Percentiles rank a stretch among this genome's conserved stretches.
Evolutionary conservation across 2,888 invertebrate genomes (phyloP).

Genomic region (Tortricodes alternella): DNA sequence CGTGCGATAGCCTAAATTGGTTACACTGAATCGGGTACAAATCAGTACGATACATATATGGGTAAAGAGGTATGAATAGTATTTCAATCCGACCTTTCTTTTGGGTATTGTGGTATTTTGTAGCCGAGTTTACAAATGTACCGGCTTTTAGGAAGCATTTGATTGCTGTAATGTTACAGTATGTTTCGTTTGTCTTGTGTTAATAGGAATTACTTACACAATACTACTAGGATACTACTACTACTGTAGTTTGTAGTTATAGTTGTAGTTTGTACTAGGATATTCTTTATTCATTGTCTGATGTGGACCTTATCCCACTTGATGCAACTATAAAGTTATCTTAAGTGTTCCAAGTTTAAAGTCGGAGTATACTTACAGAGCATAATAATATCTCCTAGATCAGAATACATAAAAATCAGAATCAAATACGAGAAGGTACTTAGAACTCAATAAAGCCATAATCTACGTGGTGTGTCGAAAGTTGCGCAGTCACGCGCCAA

Average conservation of each 20-base stretch:
- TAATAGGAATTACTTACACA: no score
- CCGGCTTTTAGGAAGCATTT: neutral
- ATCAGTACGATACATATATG: no score
- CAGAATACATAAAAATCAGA: neutral
- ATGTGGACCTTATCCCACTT: no score
- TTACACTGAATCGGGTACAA: conserved; percentile 34
- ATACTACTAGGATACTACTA: no score
- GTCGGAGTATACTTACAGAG: no score
- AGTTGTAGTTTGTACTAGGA: no score
- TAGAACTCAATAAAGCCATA: conserved; percentile 18
- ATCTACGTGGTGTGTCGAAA: conserved; percentile 31
- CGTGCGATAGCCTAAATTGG: conserved; percentile 23
- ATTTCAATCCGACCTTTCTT: neutral
- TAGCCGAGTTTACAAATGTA: neutral
- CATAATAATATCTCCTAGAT: neutral
- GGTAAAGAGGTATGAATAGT: neutral
- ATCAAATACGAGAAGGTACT: neutral
- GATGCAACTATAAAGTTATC: no score
- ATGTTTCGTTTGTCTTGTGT: no score
- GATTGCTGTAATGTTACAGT: no score
- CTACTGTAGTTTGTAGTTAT: no score
- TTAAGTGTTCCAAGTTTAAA: no score
- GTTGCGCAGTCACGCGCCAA: conserved; percentile 62
- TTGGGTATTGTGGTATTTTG: neutral
- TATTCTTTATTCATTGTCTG: no score